Evolutionary conservation across 2,113 vertebrate species (phyloP), one percentile per base, ranked within the genome.

Genomic region (Melanerpes formicivorus): DNA sequence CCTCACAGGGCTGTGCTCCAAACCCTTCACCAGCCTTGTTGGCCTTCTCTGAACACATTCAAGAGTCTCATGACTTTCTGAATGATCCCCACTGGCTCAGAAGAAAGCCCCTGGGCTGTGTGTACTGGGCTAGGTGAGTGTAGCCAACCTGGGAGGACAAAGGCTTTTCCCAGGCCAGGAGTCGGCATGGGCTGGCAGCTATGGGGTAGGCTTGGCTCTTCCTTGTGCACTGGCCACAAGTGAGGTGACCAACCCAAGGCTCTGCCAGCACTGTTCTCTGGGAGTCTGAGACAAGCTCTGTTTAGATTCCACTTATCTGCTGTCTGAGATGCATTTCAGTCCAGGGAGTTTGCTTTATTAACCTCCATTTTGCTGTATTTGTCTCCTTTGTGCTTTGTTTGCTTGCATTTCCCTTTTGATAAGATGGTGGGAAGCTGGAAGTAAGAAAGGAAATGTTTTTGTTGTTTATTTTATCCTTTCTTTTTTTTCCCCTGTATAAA

Each of bases 181-280:
- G 37, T 37, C 69, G 29, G 7, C 6, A 2, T 0, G 1, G 27
- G 27, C 60, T 55, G 25, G 50, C 42, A 64, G 30, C 50, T 29
- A 10, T 52, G 59, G 9, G 21, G 10, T 14, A 22, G 30, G 5
- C 5, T 50, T 30, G 42, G 67, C 46, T 30, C 37, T 76, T n/a
- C 42, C 10, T 7, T 2, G 4, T 66, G 56, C 25, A 29, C 46
- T 37, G 42, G 15, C 18, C 3, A 1, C 5, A 27, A 44, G 3
- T 32, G 48, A 64, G 8, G 15, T 14, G 30, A 56, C 18, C 34
- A 46, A 40, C 11, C 0, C 0, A 2, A 54, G 14, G 23, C 6
- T 84, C 60, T 52, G 26, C 26, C 78, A 64, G 23, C 26, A 13
- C 44, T n/a, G 3, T 15, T 86, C 81, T 32, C 29, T 46, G 16